A percentile compares a stretch with the other conserved stretches of the same genome.
phyloP scores from a whole-genome alignment of 2,113 vertebrate species.

The Aix galericulata region DNA sequence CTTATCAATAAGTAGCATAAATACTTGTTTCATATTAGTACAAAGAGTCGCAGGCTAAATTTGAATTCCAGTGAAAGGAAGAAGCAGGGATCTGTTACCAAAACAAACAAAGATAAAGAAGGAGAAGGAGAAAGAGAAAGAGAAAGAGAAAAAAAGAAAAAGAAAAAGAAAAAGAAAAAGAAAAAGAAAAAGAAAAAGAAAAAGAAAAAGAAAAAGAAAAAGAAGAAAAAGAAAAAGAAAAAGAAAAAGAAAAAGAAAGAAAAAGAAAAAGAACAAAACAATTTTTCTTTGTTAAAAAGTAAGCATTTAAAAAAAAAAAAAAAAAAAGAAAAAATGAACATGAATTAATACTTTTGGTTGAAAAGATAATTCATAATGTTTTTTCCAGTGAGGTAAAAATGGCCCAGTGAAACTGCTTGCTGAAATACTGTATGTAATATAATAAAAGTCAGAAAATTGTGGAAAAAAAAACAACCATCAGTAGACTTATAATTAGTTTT shows the following conservation, averaged over 20 bases:
- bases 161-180: too few species aligned
- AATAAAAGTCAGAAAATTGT: not conserved
- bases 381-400: not conserved
- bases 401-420: not conserved
- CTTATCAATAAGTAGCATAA: not conserved
- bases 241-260: not conserved
- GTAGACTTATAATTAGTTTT: not conserved
- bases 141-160: too few species aligned
- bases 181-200: too few species aligned
- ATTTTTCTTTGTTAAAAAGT: not conserved
- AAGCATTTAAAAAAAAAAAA: not conserved
- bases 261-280: not conserved
- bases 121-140: too few species aligned
- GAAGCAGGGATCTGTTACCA: not conserved
- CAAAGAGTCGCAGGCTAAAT: not conserved
- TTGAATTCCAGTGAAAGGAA: not conserved
- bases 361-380: not conserved
- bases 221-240: too few species aligned
- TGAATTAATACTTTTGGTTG: not conserved
- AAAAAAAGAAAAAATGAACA: not conserved
- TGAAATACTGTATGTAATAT: not conserved
- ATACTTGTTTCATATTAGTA: not conserved
- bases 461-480: not conserved
- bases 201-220: not conserved
- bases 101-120: not conserved